Conservation (phyloP, 2,888 invertebrate species). For the Cheilosia soror region DNA sequence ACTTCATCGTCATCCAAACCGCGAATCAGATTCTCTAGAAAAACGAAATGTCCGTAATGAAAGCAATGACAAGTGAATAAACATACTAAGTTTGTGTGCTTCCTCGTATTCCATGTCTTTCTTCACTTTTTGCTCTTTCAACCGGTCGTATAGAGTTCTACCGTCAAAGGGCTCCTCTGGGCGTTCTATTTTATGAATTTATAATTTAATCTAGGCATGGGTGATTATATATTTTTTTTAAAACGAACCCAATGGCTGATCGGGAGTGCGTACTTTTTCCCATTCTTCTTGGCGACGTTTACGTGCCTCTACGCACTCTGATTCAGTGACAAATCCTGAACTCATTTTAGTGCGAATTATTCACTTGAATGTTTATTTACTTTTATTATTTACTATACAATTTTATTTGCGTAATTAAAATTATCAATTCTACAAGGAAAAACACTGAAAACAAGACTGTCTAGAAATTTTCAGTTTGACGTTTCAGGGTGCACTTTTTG, state of each 20-base stretch:
- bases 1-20: constrained; percentile 98
- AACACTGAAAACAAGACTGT: constrained; percentile 25
- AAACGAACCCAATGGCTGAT: constrained; percentile 92
- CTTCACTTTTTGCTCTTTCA: constrained; percentile 96
- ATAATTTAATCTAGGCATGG: constrained; percentile 18
- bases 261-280: constrained; percentile 96
- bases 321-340: constrained; percentile 95
- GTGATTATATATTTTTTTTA: constrained; percentile 58
- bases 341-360: constrained; percentile 86
- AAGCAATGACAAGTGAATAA: neutral
- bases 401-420: neutral
- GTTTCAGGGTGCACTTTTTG: neutral
- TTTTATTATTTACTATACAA: neutral
- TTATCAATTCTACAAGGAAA: neutral
- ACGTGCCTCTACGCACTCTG: constrained; percentile 92
- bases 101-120: constrained; percentile 98
- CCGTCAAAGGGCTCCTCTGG: constrained; percentile 94
- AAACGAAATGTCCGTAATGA: neutral
- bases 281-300: constrained; percentile 96
- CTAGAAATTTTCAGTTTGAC: constrained; percentile 51
- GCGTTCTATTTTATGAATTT: constrained; percentile 86
- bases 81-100: constrained; percentile 95
- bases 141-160: constrained; percentile 94
- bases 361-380: neutral
- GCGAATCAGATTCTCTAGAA: constrained; percentile 91